These are phyloP conservation scores for Proterorhinus semilunaris DNA, from an alignment of 2,113 vertebrate genomes.

Conservation along the genomic window DNA sequence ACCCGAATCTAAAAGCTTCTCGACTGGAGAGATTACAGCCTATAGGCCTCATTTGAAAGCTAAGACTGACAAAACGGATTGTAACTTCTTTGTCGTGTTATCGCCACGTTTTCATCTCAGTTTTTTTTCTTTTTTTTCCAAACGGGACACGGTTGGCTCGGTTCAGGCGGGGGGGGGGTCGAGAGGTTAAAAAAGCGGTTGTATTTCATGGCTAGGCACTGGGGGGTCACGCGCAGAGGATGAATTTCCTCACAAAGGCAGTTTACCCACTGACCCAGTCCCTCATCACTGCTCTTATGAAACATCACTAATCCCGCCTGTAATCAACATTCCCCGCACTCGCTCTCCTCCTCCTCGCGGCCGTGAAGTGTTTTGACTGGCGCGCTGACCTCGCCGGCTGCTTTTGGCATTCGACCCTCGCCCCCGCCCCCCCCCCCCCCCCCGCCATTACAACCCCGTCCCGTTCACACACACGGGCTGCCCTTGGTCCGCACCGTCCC, in stretches of 20 bases:
- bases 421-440: slow-evolving; percentile 25
- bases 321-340: slow-evolving; percentile 64
- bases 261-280: not conserved
- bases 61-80: too few species aligned
- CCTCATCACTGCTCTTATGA: not conserved
- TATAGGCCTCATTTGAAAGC: too few species aligned
- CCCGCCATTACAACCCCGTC: slow-evolving; percentile 15
- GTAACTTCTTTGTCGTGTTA: too few species aligned
- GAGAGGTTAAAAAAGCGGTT: too few species aligned
- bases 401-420: slow-evolving; percentile 76
- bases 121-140: too few species aligned
- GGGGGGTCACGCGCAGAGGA: too few species aligned
- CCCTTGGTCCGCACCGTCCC: slow-evolving; percentile 72
- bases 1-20: too few species aligned
- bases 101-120: too few species aligned
- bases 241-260: not conserved
- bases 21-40: too few species aligned
- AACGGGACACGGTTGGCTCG: too few species aligned
- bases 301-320: not conserved
- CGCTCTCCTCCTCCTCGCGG: slow-evolving; percentile 55
- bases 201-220: too few species aligned
- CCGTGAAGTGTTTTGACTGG: slow-evolving; percentile 68
- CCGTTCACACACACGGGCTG: slow-evolving; percentile 45
- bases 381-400: slow-evolving; percentile 74
- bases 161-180: too few species aligned